Conservation (phyloP, 1,140 invertebrate species). For the Drosophila lacteicornis region DNA sequence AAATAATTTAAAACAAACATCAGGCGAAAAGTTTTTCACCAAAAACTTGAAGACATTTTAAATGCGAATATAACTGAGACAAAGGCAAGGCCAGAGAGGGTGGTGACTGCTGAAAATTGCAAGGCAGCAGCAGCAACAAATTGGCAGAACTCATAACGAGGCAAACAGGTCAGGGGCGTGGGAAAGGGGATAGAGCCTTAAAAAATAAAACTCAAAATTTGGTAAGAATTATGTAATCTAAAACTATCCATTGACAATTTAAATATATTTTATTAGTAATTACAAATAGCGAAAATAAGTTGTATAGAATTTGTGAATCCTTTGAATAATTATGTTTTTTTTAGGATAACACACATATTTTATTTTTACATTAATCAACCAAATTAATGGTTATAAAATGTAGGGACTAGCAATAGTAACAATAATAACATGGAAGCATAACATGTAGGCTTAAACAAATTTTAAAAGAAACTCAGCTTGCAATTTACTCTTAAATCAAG, state of each 20-base stretch:
- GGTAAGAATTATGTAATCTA: not conserved
- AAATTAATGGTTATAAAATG: too few relatives aligned
- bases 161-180: slow-evolving; percentile 23
- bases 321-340: too few relatives aligned
- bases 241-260: rapidly evolving
- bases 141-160: slow-evolving; percentile 66
- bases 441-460: too few relatives aligned
- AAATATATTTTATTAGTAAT: not conserved
- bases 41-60: slow-evolving; percentile 48
- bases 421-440: too few relatives aligned
- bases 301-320: too few relatives aligned
- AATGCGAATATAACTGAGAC: slow-evolving; percentile 36
- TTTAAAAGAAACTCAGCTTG: too few relatives aligned
- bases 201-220: not conserved
- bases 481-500: too few relatives aligned
- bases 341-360: too few relatives aligned
- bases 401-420: too few relatives aligned
- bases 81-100: slow-evolving; percentile 4
- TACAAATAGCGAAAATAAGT: not conserved
- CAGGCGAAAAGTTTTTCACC: slow-evolving; percentile 39
- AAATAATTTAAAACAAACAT: slow-evolving; percentile 70
- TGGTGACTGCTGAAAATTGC: slow-evolving; percentile 30
- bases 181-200: not conserved
- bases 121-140: slow-evolving; percentile 44
- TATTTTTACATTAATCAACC: too few relatives aligned